phyloP scores from a whole-genome alignment of 2,797 vertebrate species.

The Malurus leucopterus region DNA sequence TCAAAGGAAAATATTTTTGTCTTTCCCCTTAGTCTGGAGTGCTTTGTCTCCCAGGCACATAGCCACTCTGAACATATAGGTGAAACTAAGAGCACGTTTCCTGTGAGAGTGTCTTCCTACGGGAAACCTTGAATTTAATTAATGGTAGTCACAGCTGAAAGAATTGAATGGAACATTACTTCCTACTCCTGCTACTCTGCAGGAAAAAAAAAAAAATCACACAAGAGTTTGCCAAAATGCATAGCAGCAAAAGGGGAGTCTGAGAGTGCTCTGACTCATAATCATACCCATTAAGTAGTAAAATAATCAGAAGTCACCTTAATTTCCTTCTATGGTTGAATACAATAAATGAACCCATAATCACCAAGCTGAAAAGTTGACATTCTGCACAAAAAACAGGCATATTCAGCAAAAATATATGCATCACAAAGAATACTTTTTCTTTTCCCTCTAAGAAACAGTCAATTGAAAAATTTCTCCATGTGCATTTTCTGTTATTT shows the following conservation, averaged over 20 bases:
- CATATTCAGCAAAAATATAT: not conserved
- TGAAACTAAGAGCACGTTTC: constrained; percentile 39
- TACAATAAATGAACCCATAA: not conserved
- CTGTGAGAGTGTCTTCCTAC: constrained; percentile 43
- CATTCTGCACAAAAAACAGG: not conserved
- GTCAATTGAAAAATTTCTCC: not conserved
- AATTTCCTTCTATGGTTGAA: not conserved
- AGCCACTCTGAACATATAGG: not conserved
- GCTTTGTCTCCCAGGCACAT: not conserved
- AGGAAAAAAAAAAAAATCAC: constrained; percentile 15
- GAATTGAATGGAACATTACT: constrained; percentile 43
- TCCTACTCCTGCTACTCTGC: constrained; percentile 49
- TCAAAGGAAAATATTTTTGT: not conserved
- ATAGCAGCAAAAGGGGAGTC: not conserved
- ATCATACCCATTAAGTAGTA: not conserved
- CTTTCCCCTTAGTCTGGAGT: not conserved
- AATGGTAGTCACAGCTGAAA: constrained; percentile 42
- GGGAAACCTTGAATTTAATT: constrained; percentile 50
- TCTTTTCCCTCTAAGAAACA: not conserved
- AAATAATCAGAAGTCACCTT: constrained; percentile 13
- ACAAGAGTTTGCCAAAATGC: constrained; percentile 22
- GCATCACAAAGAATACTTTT: not conserved
- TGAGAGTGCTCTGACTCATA: constrained; percentile 25
- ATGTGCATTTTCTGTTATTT: not conserved
- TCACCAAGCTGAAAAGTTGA: not conserved